Percentiles rank a stretch among this genome's conserved stretches.
Conservation (phyloP, 1,140 invertebrate genomes). For the Drosophila jambulina region DNA sequence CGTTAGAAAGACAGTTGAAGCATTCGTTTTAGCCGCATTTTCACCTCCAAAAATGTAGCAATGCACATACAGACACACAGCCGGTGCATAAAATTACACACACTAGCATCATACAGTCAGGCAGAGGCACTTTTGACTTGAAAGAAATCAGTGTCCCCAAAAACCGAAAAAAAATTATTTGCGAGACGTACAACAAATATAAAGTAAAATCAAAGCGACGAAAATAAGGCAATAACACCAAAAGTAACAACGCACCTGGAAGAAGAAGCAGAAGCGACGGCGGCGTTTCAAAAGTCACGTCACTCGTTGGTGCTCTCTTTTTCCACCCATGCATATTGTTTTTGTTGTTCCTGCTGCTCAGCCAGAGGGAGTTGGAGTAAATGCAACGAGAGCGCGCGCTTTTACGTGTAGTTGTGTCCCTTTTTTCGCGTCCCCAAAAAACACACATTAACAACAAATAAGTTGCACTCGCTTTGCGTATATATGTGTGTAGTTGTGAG, state of each 20-base stretch:
- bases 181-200: conserved; percentile 6
- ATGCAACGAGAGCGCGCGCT: conserved; percentile 60
- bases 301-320: conserved; percentile 50
- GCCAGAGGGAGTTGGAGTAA: conserved; percentile 29
- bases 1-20: conserved; percentile 1
- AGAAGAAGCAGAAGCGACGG: conserved; percentile 17
- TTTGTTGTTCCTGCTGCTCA: conserved; percentile 13
- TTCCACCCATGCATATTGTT: conserved; percentile 27
- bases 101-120: conserved; percentile 1
- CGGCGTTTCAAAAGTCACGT: conserved; percentile 64
- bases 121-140: conserved; percentile 44
- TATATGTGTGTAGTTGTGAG: conserved; percentile 16
- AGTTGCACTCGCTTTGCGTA: conserved; percentile 31
- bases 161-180: conserved; percentile 31
- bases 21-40: conserved; percentile 13
- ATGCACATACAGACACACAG: conserved; percentile 6
- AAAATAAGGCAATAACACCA: conserved; percentile 36
- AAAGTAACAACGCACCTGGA: conserved; percentile 50
- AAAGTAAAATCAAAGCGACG: conserved; percentile 14
- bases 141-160: conserved; percentile 62
- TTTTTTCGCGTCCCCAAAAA: conserved; percentile 35
- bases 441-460: conserved; percentile 16
- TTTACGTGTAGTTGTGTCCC: conserved; percentile 12
- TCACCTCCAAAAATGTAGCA: conserved; percentile 32
- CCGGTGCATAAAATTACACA: conserved; percentile 35